Percentiles rank a stretch among this genome's conserved stretches.
phyloP scores from a whole-genome alignment of 2,888 invertebrate genomes.

The Ornithoptera alexandrae region DNA sequence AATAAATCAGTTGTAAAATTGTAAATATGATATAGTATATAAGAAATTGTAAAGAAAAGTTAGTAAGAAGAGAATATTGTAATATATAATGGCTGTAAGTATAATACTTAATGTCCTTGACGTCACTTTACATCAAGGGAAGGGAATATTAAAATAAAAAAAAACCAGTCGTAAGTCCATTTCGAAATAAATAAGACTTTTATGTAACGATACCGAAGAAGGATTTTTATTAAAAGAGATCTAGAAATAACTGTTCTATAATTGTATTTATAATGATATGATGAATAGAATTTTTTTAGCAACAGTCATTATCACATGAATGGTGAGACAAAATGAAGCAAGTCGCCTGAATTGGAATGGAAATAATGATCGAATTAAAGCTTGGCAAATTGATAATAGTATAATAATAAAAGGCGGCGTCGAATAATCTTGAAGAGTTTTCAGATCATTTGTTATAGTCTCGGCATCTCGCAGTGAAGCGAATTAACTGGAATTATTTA shows the following conservation, averaged over 20 bases:
- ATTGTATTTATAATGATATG: constrained; percentile 7
- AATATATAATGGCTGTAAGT: too few species aligned
- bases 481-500: constrained; percentile 52
- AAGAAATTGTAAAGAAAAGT: too few species aligned
- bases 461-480: constrained; percentile 62
- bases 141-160: too few species aligned
- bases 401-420: constrained; percentile 59
- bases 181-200: too few species aligned
- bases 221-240: too few species aligned
- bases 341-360: constrained; percentile 40
- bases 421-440: constrained; percentile 56
- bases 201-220: too few species aligned
- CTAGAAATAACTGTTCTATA: background rate
- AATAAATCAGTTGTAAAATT: too few species aligned
- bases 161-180: too few species aligned
- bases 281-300: constrained; percentile 29
- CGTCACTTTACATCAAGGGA: too few species aligned
- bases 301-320: constrained; percentile 32
- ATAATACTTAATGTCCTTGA: too few species aligned
- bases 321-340: constrained; percentile 32
- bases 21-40: too few species aligned
- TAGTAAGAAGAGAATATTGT: too few species aligned
- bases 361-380: constrained; percentile 57
- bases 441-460: constrained; percentile 68
- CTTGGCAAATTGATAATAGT: constrained; percentile 78